Evolutionary conservation across 2,113 vertebrate species (phyloP), one percentile per base, ranked within the genome.

Genomic region (Tiliqua scincoides): DNA sequence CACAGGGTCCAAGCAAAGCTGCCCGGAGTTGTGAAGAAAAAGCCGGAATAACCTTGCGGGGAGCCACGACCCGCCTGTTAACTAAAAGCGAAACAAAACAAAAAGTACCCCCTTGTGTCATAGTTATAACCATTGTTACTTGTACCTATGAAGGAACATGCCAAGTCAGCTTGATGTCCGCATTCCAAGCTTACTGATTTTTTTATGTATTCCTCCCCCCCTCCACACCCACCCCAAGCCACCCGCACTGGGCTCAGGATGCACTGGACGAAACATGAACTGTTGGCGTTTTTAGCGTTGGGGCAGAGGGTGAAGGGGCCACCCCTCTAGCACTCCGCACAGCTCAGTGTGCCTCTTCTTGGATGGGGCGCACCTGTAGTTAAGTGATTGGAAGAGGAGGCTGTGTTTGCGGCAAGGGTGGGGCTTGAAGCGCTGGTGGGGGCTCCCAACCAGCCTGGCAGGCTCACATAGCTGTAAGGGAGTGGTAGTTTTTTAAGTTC

Each of bases 1-100:
- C 76, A 74, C 2, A 98, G 98, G 96, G 94, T 98, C 90, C 98
- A 98, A 96, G 98, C 98, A 91, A 98, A 98, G 92, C 96, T 98
- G 74, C 98, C 98, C 1, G 97, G 97, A 88, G 88, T 96, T 0
- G 75, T 96, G 87, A 98, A 98, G 93, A 97, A 97, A 90, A 98
- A 98, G 97, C 88, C 96, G n/a, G 98, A 98, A 96, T 98, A 96
- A 97, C 92, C 61, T 67, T 25, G 68, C 27, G 57, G 87, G 79
- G 83, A 89, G 82, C 72, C 43, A 82, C 78, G 86, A 52, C n/a
- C 21, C 90, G 87, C 80, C 84, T 65, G 61, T 91, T 89, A 20
- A 87, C 91, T 88, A 93, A 92, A 92, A 35, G n/a, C 7, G 8
- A 86, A 43, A 73, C 20, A 14, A 71, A 27, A 40, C 6, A 40